phyloP scores from a whole-genome alignment of 2,797 vertebrate species.

The Gymnothorax javanicus region DNA sequence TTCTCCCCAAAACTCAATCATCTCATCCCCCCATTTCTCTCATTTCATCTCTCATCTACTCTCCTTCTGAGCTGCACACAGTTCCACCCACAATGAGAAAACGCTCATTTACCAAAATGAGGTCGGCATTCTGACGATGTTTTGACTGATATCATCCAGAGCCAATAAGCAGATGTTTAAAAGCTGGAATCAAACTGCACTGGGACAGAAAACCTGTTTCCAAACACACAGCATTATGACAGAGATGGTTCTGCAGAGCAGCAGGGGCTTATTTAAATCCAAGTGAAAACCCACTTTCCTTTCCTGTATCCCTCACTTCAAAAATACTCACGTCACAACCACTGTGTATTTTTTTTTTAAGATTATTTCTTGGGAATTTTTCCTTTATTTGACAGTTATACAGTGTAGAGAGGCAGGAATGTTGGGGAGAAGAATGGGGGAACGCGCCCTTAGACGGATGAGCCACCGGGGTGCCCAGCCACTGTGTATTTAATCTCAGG shows the following conservation, averaged over 20 bases:
- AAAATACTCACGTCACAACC: background rate
- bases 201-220: background rate
- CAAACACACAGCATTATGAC: background rate
- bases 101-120: background rate
- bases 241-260: background rate
- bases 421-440: too few relatives aligned
- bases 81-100: background rate
- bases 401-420: too few relatives aligned
- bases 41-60: background rate
- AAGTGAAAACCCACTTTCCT: background rate
- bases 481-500: too few relatives aligned
- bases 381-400: too few relatives aligned
- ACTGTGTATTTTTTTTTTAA: too few relatives aligned
- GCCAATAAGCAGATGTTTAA: background rate
- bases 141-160: background rate
- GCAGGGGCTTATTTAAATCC: background rate
- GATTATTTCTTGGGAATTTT: too few relatives aligned
- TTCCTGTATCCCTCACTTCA: background rate
- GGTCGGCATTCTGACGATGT: background rate
- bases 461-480: too few relatives aligned
- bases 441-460: too few relatives aligned
- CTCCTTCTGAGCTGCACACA: background rate
- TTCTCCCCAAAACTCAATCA: too few relatives aligned
- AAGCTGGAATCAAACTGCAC: background rate
- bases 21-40: background rate